Evolutionary conservation across 2,888 invertebrate genomes (phyloP).

Genomic region (Temnothorax unifasciatus): DNA sequence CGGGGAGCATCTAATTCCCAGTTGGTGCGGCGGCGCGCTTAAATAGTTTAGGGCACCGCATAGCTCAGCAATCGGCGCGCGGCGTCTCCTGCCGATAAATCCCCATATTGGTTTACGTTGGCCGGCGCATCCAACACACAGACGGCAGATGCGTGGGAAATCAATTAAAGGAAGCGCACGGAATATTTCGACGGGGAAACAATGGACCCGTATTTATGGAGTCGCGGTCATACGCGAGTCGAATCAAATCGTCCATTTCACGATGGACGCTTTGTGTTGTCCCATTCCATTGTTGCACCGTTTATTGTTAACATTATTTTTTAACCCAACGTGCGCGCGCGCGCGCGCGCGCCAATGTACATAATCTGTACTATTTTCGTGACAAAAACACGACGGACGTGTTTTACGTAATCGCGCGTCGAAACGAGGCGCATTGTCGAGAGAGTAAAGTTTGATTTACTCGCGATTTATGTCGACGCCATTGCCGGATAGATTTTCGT

Average conservation of each 20-base stretch:
- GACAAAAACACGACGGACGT: constrained; percentile 32
- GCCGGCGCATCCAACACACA: constrained; percentile 2
- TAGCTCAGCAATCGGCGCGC: constrained; percentile 57
- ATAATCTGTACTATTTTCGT: constrained; percentile 42
- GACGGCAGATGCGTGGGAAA: constrained; percentile 60
- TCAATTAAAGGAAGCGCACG: constrained; percentile 64
- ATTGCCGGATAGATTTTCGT: constrained; percentile 38
- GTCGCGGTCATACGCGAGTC: constrained; percentile 50
- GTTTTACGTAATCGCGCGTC: constrained; percentile 41
- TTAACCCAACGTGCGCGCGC: neutral
- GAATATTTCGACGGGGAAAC: constrained; percentile 58
- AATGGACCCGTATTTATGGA: constrained; percentile 64
- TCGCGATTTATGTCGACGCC: constrained; percentile 9
- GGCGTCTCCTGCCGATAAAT: constrained; percentile 61
- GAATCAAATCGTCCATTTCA: constrained; percentile 44
- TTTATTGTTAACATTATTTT: constrained; percentile 28
- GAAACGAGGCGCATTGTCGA: constrained; percentile 42
- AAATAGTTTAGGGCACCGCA: constrained; percentile 44
- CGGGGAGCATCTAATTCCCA: constrained; percentile 43
- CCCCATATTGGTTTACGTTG: constrained; percentile 56
- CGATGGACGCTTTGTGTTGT: constrained; percentile 45
- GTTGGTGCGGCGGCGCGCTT: constrained; percentile 31
- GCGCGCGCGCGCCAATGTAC: neutral
- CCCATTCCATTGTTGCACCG: constrained; percentile 29
- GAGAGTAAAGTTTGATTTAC: constrained; percentile 40